Evolutionary conservation across 2,888 invertebrate species (phyloP), one percentile per base, ranked within the genome.

Genomic region (Bimastos eiseni): DNA sequence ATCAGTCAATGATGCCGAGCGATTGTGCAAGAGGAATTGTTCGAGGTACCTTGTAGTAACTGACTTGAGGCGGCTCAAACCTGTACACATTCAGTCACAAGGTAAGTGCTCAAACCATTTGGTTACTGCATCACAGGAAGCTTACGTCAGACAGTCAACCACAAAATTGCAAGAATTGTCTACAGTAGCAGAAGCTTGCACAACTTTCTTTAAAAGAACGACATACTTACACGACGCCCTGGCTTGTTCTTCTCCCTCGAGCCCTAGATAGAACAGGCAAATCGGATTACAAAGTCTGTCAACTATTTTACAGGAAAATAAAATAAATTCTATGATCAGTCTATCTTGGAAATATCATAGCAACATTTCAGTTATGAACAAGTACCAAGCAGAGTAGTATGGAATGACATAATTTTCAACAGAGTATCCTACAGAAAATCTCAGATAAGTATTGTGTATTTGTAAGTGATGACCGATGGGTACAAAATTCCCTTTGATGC

Each of bases 221-320:
- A n/a, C 49, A 49, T n/a, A 86, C 86, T 86, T 24, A 86, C 86
- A 36, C 86, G 86, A 86, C 86, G 86, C 6, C 37, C 86, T 33
- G 86, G 86, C 36, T 86, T 86, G 86, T 86, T 86, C 37, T 86
- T 86, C 36, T 86, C 86, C 37, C 19, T 34, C 8, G 86, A 86
- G 2, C 86, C 86, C 86, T 86, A 34, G 37, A 86, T 36, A 36
- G n/a, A 33, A 84, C 21, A 49, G 21, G 15, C 15, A 21, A 21
- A 49, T 8, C 30, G 8, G 30, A 70, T n/a, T 70, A 70, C 30
- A 70, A 70, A 30, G 2, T 30, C 17, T n/a, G 70, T 4, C n/a
- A n/a, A 70, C 30, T n/a, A 8, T n/a, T 70, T n/a, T n/a, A 30
- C 30, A n/a, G 70, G 11, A 1, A 70, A 70, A 70, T 70, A 6